Conservation (phyloP, 2,797 vertebrate species). For the Luscinia megarhynchos region DNA sequence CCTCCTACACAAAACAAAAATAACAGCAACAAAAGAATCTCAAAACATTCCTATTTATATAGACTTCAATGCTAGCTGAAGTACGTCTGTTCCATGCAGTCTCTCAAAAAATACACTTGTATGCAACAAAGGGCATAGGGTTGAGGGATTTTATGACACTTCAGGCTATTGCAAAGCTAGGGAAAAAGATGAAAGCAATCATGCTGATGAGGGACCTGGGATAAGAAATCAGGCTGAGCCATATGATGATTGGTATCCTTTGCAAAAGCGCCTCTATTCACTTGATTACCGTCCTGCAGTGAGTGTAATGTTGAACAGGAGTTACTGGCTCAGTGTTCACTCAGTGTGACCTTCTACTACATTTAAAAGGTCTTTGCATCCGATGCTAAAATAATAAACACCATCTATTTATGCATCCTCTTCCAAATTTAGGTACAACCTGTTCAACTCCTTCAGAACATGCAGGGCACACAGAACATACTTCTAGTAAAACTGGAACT, state of each 20-base stretch:
- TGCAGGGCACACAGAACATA: background rate
- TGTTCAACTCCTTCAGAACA: background rate
- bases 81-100: conserved; percentile 14
- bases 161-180: conserved; percentile 12
- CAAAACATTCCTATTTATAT: conserved; percentile 31
- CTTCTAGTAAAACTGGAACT: background rate
- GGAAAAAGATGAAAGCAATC: conserved; percentile 37
- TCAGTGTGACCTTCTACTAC: background rate
- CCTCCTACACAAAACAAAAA: conserved; percentile 35
- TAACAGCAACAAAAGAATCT: conserved; percentile 26
- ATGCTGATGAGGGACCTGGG: background rate
- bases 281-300: background rate
- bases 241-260: background rate
- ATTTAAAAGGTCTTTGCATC: background rate
- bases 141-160: conserved; percentile 22
- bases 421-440: background rate
- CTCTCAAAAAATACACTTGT: background rate
- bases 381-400: background rate
- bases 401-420: background rate
- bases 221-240: background rate
- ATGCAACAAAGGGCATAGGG: background rate
- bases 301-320: background rate
- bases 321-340: background rate
- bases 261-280: background rate
- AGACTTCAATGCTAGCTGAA: background rate